Base-by-base conservation (phyloP, 2,888 invertebrate species). In the Polia nebulosa region DNA sequence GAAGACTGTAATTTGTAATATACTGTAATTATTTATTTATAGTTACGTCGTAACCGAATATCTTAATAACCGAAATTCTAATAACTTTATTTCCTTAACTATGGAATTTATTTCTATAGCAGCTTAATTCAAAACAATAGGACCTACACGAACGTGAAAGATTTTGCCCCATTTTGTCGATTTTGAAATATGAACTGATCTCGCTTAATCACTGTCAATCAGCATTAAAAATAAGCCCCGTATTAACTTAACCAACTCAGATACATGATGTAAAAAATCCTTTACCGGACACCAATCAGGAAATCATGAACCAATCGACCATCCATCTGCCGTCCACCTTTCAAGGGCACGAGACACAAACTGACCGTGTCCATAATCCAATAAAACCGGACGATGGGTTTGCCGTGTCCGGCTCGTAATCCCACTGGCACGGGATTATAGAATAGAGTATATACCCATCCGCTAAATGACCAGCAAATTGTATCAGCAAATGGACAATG, bases 341-440 rank as follows among this genome's bases (percentile, higher is more conserved):
- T 65, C 75, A 79, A 72, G 44, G 82, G 76, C 85, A 76, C 87
- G 84, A 83, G 85, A 72, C 86, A 60, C 81, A 87, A 87, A 85
- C 89, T 88, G 83, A 80, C 84, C 83, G 76, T 53, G 34, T 62
- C 58, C 51, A 41, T 92, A 94, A 95, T 94, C 93, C 93, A 87
- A 92, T 93, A 90, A 76, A 64, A 56, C 72, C 59, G 59, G 64
- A 65, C 79, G 91, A 94, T 94, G 94, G 89, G 87, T 91, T 91
- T 92, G 84, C 86, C 92, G 76, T 93, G 94, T 95, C 89, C 89
- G 82, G 52, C 59, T 64, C 52, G 67, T 93, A 94, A 95, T 94
- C 94, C 92, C 73, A 89, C 94, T 91, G 85, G 73, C 22, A 64
- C 32, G 72, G 94, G 95, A 93, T 95, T 92, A 94, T 89, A 89